These are phyloP conservation scores for Python bivittatus DNA, from an alignment of 2,113 vertebrate species.

Conservation along the genomic window DNA sequence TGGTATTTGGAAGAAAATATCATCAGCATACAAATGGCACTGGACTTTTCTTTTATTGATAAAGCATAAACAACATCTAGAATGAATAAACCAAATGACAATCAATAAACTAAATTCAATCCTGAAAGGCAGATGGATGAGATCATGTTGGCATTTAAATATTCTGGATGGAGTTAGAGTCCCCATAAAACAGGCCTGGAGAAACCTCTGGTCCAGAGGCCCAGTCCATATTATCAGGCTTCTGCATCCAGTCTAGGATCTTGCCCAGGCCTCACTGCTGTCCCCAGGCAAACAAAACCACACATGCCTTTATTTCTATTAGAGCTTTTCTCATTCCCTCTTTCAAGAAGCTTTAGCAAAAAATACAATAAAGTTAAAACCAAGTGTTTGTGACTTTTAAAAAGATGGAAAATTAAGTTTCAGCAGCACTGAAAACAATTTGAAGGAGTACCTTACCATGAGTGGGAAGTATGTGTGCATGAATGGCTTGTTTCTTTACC, in stretches of 20 bases:
- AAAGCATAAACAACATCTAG: not conserved
- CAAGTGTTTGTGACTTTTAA: constrained; percentile 43
- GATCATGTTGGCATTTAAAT: not conserved
- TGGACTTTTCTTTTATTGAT: not conserved
- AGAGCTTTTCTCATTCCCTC: not conserved
- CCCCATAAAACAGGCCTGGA: not conserved
- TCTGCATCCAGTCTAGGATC: not conserved
- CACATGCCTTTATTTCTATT: not conserved
- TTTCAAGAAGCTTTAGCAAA: not conserved
- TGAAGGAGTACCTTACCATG: constrained; percentile 48
- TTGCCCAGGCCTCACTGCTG: not conserved
- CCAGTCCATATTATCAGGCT: too few relatives aligned
- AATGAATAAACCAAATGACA: not conserved
- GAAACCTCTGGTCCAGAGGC: not conserved
- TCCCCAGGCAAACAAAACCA: not conserved
- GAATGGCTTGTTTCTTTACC: constrained; percentile 58
- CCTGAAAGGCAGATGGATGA: not conserved
- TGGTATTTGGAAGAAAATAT: not conserved
- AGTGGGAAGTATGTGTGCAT: constrained; percentile 63
- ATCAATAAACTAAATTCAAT: not conserved
- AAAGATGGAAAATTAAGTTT: constrained; percentile 62
- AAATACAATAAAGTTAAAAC: constrained; percentile 38
- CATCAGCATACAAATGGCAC: not conserved
- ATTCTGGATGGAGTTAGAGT: not conserved
- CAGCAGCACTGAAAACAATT: constrained; percentile 60